Base-by-base conservation (phyloP, 1,140 invertebrate genomes). In the Hylaeus volcanicus region DNA sequence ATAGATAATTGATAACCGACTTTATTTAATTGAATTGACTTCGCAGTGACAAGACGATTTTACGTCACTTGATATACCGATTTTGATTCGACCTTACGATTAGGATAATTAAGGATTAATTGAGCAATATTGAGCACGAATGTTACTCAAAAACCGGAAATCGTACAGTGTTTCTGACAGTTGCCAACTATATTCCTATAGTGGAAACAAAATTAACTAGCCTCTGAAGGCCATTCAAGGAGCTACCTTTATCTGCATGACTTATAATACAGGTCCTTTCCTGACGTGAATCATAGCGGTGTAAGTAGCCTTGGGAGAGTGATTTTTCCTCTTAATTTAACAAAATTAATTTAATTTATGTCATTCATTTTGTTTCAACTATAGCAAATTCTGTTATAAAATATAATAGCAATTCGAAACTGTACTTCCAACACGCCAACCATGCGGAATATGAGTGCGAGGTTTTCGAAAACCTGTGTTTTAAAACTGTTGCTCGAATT, bases 61-160 rank as follows among this genome's bases (percentile, higher is more conserved):
- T 37, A 6, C 26, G 15, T 66, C 48, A 48, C 2, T 70, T 48
- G 26, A 63, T 79, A 51, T 43, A 74, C 70, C 48, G 66, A 58
- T 58, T 82, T 85, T 74, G 69, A 85, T 81, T 85, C 11, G 51
- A 71, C 3, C 70, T 60, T 75, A 83, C 12, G 14, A 75, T 74
- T 85, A 83, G 79, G 15, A 5, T 55, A 65, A 79, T 65, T 74
- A 65, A 80, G n/a, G 66, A 70, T 80, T 85, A 84, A 81, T 89
- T 89, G 88, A 89, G 88, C 88, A 89, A 89, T 77, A 81, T 88
- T 87, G 87, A 89, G 88, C 87, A 84, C 51, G 69, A 83, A 39
- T 58, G 76, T 58, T 51, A 77, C 55, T 78, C 53, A 65, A 11
- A 39, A 71, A 60, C 66, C n/a, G 26, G 70, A 55, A 64, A 64